Evolutionary conservation across 2,888 invertebrate species (phyloP), one percentile per base, ranked within the genome.

Genomic region (Blastobasis lacticolella): DNA sequence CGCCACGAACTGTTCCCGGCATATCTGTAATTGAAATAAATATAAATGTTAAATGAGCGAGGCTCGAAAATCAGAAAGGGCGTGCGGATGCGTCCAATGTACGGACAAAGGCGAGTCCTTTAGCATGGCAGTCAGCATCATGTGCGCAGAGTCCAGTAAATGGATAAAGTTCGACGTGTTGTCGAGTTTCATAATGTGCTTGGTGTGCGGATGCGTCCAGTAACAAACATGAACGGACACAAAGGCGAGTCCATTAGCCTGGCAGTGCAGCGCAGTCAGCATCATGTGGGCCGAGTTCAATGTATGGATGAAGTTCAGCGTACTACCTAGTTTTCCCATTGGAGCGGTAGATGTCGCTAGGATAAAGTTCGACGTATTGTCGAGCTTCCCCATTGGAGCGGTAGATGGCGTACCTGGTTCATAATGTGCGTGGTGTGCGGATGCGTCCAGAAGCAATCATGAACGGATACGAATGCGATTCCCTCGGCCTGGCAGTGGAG

Each of bases 401-500:
- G 10, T 10, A 42, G 9, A 42, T 37, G 37, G 37, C 41, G 55
- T 82, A 95, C 95, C 90, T 92, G 90, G 79, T 97, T 99, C 97
- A 99, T 96, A 47, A 88, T 81, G 54, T 94, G 92, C 45, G 98
- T 96, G 40, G 94, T 92, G 61, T 91, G 90, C 0, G 99, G 94
- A 82, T 99, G 99, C 0, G 99, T 99, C 99, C 99, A 99, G 89
- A 94, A 99, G 78, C 99, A 99, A 84, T 99, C 99, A 82, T 99
- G 99, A 36, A 99, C 98, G 0, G 99, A 98, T 5, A 97, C 95
- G 88, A 97, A 99, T 45, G 96, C 94, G 50, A 98, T 89, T 1
- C 94, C 96, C 5, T 88, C 88, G 38, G 94, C 90, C 80, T 95
- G 94, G 71, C 96, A 96, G 81, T 93, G 90, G 64, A 99, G 88